Percentiles rank a stretch among this genome's conserved stretches.
These are phyloP conservation scores for Eulemur rufifrons DNA, from an alignment of 2,113 vertebrate genomes.

Conservation along the genomic window DNA sequence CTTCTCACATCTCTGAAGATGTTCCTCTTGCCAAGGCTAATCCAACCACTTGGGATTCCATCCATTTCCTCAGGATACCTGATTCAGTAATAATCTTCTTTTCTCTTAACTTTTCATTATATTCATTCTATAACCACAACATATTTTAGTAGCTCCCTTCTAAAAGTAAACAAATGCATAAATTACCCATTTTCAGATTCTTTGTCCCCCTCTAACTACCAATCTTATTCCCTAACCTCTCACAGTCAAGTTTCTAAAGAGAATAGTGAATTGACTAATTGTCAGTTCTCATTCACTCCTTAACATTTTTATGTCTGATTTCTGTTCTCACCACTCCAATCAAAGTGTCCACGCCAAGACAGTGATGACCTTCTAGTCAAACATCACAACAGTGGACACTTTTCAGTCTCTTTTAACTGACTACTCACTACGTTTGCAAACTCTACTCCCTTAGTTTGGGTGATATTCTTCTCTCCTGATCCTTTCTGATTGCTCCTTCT, in stretches of 20 bases:
- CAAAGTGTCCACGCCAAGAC: neutral
- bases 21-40: neutral
- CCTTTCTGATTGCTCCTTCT: neutral
- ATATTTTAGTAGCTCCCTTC: neutral
- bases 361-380: neutral
- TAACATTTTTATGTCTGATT: neutral
- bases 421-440: neutral
- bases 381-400: neutral
- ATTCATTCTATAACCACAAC: neutral
- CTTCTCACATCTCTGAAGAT: neutral
- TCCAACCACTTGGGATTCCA: neutral
- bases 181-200: neutral
- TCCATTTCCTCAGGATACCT: neutral
- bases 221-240: neutral
- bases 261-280: neutral
- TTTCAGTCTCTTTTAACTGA: neutral
- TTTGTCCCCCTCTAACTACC: neutral
- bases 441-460: neutral
- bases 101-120: neutral
- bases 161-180: slow-evolving; percentile 5
- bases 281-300: neutral
- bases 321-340: neutral
- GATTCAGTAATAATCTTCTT: neutral
- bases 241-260: neutral
- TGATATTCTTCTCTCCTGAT: neutral